Evolutionary conservation across 2,888 invertebrate species (phyloP).

Genomic region (Cerastoderma edule): DNA sequence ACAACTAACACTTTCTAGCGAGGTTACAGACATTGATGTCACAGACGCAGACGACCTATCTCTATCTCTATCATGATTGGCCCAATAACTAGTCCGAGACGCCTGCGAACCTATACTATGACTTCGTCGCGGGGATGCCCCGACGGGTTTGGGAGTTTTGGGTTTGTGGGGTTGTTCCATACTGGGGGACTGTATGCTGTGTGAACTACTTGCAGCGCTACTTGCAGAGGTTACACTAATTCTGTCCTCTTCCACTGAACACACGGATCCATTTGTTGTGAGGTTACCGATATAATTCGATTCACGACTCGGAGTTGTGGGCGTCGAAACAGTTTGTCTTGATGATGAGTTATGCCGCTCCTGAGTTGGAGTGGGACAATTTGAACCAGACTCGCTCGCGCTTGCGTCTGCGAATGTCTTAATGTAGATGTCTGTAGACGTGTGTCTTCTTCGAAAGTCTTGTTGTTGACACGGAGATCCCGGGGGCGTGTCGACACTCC

Average conservation of each 20-base stretch:
- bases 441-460: constrained; percentile 63
- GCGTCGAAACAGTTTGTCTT: constrained; percentile 41
- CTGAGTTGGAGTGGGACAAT: constrained; percentile 53
- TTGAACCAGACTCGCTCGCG: constrained; percentile 48
- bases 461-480: constrained; percentile 62
- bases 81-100: constrained; percentile 43
- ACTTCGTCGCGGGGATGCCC: constrained; percentile 60
- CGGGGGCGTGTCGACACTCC: constrained; percentile 63
- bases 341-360: constrained; percentile 32
- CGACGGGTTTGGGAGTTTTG: constrained; percentile 68
- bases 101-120: constrained; percentile 59
- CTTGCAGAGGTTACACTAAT: constrained; percentile 55
- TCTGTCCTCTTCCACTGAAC: constrained; percentile 52
- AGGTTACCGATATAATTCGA: constrained; percentile 27
- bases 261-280: constrained; percentile 13
- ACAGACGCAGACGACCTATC: no score
- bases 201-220: constrained; percentile 49
- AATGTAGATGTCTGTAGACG: constrained; percentile 63
- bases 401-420: constrained; percentile 39
- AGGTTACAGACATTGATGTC: constrained; percentile 40
- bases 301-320: constrained; percentile 47
- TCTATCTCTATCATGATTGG: constrained; percentile 14
- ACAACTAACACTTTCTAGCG: constrained; percentile 52
- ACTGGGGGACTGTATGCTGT: constrained; percentile 42
- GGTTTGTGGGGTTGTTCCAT: constrained; percentile 66